phyloP scores from a whole-genome alignment of 2,113 vertebrate genomes.

The Protobothrops mucrosquamatus region DNA sequence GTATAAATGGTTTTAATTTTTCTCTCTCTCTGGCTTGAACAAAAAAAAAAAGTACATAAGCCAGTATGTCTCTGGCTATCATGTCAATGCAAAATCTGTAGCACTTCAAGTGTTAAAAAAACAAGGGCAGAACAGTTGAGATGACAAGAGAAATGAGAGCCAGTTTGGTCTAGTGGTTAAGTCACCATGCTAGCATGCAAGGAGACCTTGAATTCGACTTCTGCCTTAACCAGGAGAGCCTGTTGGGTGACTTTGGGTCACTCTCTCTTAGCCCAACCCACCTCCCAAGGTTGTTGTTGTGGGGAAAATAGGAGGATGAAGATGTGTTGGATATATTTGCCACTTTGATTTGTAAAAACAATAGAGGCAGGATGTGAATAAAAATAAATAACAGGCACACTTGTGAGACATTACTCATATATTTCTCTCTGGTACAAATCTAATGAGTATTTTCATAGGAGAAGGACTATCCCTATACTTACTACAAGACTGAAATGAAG shows the following conservation, averaged over 20 bases:
- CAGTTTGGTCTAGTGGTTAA: background rate
- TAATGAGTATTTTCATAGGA: background rate
- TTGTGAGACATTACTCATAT: background rate
- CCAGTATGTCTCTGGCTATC: background rate
- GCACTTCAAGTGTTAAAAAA: background rate
- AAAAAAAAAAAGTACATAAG: background rate
- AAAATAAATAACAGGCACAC: background rate
- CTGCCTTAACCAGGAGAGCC: background rate
- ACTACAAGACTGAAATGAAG: background rate
- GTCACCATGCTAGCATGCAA: background rate
- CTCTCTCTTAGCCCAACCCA: background rate
- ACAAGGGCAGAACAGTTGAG: background rate
- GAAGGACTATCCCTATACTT: background rate
- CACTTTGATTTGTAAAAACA: background rate
- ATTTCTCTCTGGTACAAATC: background rate
- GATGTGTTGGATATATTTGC: background rate
- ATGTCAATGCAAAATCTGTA: background rate
- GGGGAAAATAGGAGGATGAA: background rate
- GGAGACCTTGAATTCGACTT: background rate
- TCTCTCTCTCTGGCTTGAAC: background rate
- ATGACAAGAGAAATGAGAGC: background rate
- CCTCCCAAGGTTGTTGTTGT: background rate
- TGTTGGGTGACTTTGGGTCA: background rate
- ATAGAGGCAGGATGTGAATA: background rate
- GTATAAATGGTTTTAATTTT: background rate